Conservation (phyloP, 2,797 vertebrate genomes). For the Valencia hispanica region DNA sequence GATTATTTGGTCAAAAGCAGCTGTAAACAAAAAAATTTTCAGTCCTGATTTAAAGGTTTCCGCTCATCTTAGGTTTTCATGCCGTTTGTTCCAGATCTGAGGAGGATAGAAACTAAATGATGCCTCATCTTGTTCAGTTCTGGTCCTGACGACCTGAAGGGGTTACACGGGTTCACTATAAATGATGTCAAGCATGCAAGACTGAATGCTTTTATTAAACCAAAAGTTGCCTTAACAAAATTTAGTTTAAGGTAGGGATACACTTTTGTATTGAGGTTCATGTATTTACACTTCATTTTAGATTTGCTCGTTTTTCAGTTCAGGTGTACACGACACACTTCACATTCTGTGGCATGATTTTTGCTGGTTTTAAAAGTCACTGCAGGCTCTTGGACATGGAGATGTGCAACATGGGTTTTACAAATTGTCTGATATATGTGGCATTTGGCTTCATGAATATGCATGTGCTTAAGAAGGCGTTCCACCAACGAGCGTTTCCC, state of each 20-base stretch:
- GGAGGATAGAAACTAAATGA: not conserved
- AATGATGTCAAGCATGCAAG: not conserved
- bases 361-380: not conserved
- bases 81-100: not conserved
- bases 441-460: constrained; percentile 59
- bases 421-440: constrained; percentile 48
- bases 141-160: not conserved
- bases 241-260: not conserved
- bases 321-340: not conserved
- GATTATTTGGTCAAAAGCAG: not conserved
- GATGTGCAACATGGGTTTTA: constrained; percentile 6
- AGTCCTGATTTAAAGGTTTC: not conserved
- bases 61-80: not conserved
- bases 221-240: not conserved
- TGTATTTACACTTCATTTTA: not conserved
- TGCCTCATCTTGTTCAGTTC: not conserved
- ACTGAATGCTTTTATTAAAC: not conserved
- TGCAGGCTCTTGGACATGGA: constrained; percentile 1
- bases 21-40: not conserved
- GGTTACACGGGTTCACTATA: not conserved
- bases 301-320: not conserved
- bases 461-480: constrained; percentile 54
- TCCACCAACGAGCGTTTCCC: constrained; percentile 45
- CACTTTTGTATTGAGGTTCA: not conserved
- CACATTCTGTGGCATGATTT: not conserved